Evolutionary conservation across 1,140 invertebrate species (phyloP), one percentile per base, ranked within the genome.

Genomic region (Microvelia longipes): DNA sequence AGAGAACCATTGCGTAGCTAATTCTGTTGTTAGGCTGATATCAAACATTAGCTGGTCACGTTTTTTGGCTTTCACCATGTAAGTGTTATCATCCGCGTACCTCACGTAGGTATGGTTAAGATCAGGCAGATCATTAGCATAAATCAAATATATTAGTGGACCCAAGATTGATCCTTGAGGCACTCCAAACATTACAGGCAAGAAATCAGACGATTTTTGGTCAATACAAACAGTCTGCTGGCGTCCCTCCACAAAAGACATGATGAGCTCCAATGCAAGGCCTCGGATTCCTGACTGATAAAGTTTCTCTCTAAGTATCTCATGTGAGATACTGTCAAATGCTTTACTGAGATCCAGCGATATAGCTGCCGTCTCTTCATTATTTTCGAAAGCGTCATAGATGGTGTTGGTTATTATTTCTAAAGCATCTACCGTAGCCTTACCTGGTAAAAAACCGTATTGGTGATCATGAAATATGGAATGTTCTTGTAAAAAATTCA

Each of bases 311-410:
- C 26, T 25, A 11, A 67, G 28, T 27, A 67, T 67, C 15, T 67
- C 19, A 69, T 75, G 72, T 71, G 72, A 75, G 1, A 75, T 72
- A 35, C 71, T 74, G 60, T 75, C 71, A 63, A 71, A 71, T n/a
- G 71, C 68, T 24, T 69, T 62, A 35, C 27, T 66, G 29, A 71
- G 61, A 28, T 71, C 68, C n/a, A 71, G 27, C 24, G 65, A 71
- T 25, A 28, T 61, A 24, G 68, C 71, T 28, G 71, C 63, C 24
- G 35, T 69, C 13, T 27, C 28, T 14, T 61, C 29, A 25, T 66
- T 65, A 26, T 69, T 27, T 71, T 69, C 68, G 2, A 71, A 28
- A 29, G 2, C 5, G 25, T 68, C 1, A 15, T 63, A 15, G 2
- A 71, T 65, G 1, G n/a, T 62, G n/a, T 63, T 69, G 2, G 60